Evolutionary conservation across 2,888 invertebrate genomes (phyloP), one percentile per base, ranked within the genome.

Genomic region (Graphium colonna): DNA sequence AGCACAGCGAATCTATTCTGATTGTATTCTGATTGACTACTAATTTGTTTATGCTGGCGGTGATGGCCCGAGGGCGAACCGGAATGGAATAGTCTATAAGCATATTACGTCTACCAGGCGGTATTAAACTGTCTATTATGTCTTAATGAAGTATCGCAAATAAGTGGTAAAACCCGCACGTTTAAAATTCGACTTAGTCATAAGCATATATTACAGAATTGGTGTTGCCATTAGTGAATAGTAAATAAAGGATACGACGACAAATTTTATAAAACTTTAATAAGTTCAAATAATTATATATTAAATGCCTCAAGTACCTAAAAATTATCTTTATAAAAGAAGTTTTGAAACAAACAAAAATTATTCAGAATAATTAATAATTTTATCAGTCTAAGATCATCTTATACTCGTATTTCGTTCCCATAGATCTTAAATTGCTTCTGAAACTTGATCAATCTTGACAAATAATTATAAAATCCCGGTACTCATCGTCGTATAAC

Each of bases 1-100:
- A 75, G 71, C 62, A 61, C 56, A 63, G 64, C 68, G 69, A 21
- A 82, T 81, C 79, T 76, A 60, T 60, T 73, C 69, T 75, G 82
- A 87, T 87, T 81, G 77, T 72, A 70, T 73, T 66, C 64, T 72
- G 77, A 79, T 81, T 75, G 73, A 65, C 71, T 72, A 65, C 78
- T 77, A 79, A 82, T 80, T 79, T 75, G 73, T 78, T 75, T 74
- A 68, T 52, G 38, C 42, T 45, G 45, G 44, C 43, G 16, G 39
- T 39, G 41, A 44, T 28, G 40, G 55, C 48, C 41, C 45, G 13
- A 13, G 46, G 55, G 40, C 16, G 7, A 12, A 28, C 40, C 43
- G 39, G 45, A 51, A 53, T 55, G 44, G 52, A 59, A 57, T 52
- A 49, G 31, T 31, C n/a, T 15, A 10, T 31, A 3, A 43, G 21